A percentile compares a stretch with the other conserved stretches of the same genome.
phyloP scores from a whole-genome alignment of 1,140 invertebrate genomes.

The Cyrtorhinus lividipennis region DNA sequence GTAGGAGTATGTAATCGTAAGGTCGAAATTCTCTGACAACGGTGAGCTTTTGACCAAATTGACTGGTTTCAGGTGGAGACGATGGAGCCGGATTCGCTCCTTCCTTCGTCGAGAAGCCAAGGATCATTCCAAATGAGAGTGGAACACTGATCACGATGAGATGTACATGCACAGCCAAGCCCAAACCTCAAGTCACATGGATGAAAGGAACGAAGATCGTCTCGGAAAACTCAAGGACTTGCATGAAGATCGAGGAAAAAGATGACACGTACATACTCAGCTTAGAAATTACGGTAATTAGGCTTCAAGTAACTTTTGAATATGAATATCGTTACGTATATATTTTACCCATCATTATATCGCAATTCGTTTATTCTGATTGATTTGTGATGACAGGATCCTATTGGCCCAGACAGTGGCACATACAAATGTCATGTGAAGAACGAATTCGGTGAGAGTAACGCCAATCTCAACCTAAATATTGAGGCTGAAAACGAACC shows the following conservation, averaged over 20 bases:
- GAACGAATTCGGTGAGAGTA: slow-evolving; percentile 94
- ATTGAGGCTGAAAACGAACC: slow-evolving; percentile 88
- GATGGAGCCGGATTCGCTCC: slow-evolving; percentile 80
- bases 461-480: slow-evolving; percentile 95
- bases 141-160: slow-evolving; percentile 91
- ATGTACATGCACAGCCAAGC: slow-evolving; percentile 85
- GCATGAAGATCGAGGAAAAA: slow-evolving; percentile 56
- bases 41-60: too few relatives aligned
- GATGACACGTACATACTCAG: slow-evolving; percentile 80
- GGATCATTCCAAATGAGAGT: slow-evolving; percentile 93
- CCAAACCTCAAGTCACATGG: slow-evolving; percentile 79
- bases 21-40: too few relatives aligned
- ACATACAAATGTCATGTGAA: slow-evolving; percentile 93
- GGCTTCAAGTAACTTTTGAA: too few relatives aligned
- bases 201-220: slow-evolving; percentile 73
- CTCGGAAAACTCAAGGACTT: slow-evolving; percentile 71
- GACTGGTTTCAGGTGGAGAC: slow-evolving; percentile 73
- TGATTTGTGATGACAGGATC: slow-evolving; percentile 56
- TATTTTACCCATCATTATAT: too few relatives aligned
- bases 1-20: too few relatives aligned
- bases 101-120: slow-evolving; percentile 89
- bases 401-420: slow-evolving; percentile 84
- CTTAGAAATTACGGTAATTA: slow-evolving; percentile 47
- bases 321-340: too few relatives aligned
- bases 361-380: slow-evolving; percentile 15